phyloP scores from a whole-genome alignment of 53 echinoderm and acorn worm species.

The Stichopus horrens region DNA sequence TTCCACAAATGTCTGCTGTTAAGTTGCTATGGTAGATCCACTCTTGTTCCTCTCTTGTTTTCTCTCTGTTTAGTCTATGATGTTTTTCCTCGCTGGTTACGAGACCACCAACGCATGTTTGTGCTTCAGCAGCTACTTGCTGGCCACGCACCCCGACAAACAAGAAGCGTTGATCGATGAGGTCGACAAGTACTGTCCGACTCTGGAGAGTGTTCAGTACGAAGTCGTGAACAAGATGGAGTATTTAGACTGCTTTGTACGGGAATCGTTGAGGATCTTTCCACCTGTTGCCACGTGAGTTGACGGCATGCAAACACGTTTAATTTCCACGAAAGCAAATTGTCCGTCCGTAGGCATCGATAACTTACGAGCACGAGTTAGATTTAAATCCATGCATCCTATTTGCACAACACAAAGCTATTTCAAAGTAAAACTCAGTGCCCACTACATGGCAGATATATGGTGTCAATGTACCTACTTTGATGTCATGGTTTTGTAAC shows the following conservation, averaged over 20 bases:
- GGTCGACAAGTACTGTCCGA: constrained; percentile 62
- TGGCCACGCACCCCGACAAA: constrained; percentile 65
- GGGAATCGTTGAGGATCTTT: constrained; percentile 69
- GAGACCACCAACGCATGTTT: constrained; percentile 68
- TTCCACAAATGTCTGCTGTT: no score
- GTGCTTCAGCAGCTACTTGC: constrained; percentile 62
- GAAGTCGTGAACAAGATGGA: constrained; percentile 69
- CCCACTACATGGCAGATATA: no score
- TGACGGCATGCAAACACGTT: background rate
- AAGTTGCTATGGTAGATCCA: no score
- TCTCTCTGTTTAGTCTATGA: constrained; percentile 49
- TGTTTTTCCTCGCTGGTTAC: constrained; percentile 79
- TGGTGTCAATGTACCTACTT: no score
- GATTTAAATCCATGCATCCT: no score
- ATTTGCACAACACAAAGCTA: no score
- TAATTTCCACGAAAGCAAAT: no score
- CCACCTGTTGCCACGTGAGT: constrained; percentile 73
- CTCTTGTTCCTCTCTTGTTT: background rate
- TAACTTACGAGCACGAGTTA: no score
- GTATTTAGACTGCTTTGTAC: constrained; percentile 69
- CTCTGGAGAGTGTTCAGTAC: constrained; percentile 60
- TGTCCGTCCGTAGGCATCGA: no score
- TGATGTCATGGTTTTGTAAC: no score
- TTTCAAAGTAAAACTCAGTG: no score
- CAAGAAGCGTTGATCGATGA: constrained; percentile 73